Conservation (phyloP, 2,797 vertebrate species). For the Sebastes trivittatus region DNA sequence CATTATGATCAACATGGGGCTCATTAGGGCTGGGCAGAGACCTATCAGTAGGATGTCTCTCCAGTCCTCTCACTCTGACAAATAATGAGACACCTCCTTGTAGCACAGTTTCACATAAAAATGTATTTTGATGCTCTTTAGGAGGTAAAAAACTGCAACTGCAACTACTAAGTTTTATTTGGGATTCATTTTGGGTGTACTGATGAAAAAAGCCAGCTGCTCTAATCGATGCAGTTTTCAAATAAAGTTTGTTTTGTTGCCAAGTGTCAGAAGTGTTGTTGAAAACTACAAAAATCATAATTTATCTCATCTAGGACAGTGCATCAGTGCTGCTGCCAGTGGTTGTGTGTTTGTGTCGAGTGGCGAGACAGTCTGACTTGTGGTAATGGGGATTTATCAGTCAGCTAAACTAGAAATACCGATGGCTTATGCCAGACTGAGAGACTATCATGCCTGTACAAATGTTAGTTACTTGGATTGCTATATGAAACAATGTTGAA, state of each 20-base stretch:
- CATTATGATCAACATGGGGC: slow-evolving; percentile 59
- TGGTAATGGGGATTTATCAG: background rate
- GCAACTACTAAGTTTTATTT: background rate
- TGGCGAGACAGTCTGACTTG: background rate
- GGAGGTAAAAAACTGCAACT: background rate
- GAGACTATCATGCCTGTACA: background rate
- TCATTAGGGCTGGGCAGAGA: slow-evolving; percentile 55
- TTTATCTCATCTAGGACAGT: background rate
- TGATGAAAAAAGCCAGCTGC: background rate
- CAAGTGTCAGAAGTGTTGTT: background rate
- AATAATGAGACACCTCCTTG: slow-evolving; percentile 28
- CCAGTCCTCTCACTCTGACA: slow-evolving; percentile 17
- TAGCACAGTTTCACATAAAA: background rate
- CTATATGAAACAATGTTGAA: too few species aligned
- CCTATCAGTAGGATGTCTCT: slow-evolving; percentile 35
- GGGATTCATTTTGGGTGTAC: background rate
- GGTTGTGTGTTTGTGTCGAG: background rate
- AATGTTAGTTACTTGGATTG: background rate
- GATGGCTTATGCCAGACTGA: background rate
- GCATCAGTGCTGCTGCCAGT: background rate
- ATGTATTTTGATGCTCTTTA: background rate
- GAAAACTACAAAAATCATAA: background rate
- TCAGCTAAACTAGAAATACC: background rate
- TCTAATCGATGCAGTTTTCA: background rate
- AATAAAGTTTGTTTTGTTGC: background rate